phyloP scores from a whole-genome alignment of 1,140 invertebrate species.

The Oncopeltus fasciatus region DNA sequence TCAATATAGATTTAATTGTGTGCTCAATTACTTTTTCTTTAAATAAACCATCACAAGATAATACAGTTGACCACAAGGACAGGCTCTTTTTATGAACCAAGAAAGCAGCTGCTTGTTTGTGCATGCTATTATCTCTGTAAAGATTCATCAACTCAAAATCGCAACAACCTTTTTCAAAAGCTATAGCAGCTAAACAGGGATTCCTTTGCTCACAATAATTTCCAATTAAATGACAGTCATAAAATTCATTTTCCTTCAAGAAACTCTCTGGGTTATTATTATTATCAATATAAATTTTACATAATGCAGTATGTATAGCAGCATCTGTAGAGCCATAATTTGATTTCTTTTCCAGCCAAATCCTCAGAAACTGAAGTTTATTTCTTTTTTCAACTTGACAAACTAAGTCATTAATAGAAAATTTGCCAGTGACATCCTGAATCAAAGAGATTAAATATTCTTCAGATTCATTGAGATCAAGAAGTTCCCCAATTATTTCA shows the following conservation, averaged over 20 bases:
- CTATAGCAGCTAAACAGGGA: neutral
- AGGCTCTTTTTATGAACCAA: neutral
- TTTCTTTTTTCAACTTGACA: neutral
- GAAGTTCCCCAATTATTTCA: neutral
- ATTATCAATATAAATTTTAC: slow-evolving; percentile 98
- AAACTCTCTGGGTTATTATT: slow-evolving; percentile 98
- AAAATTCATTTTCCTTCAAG: slow-evolving; percentile 80
- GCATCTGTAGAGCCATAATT: neutral
- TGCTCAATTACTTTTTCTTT: neutral
- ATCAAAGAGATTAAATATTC: neutral
- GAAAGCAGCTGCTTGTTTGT: neutral
- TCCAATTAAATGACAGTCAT: neutral
- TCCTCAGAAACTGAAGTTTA: neutral
- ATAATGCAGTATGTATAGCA: slow-evolving; percentile 95
- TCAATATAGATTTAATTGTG: neutral
- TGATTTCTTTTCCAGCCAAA: neutral
- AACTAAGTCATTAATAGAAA: neutral
- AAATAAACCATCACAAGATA: neutral
- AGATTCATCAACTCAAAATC: neutral
- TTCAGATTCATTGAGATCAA: neutral
- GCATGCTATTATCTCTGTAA: neutral
- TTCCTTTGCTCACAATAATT: neutral
- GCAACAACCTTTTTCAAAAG: neutral
- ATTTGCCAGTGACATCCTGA: neutral
- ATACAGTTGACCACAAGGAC: neutral